Evolutionary conservation across 2,888 invertebrate genomes (phyloP), one percentile per base, ranked within the genome.

Genomic region (Aproaerema taeniolella): DNA sequence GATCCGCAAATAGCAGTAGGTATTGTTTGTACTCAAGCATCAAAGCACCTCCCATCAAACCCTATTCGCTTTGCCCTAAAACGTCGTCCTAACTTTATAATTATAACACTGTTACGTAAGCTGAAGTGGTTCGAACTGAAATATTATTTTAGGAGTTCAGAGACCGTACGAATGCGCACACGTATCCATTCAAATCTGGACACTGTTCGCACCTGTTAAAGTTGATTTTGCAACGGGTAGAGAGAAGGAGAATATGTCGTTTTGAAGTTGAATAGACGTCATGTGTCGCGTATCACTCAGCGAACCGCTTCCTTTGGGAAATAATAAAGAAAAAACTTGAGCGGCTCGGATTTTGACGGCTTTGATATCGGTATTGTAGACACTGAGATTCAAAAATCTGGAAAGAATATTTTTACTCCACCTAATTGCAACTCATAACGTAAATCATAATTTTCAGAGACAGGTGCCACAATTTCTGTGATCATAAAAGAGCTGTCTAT

Each of bases 111-210:
- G 75, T 85, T 85, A 72, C 85, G 82, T 72, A 85, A 85, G 56
- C 69, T 69, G 71, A 71, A 77, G 80, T 78, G 79, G 62, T 67
- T 72, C 68, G 67, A 76, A 74, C 82, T 81, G 79, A 76, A 82
- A 82, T 82, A 83, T 80, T 83, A 83, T 83, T 85, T 83, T 82
- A 81, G 75, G 82, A 82, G 80, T 81, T 81, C 79, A 78, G 67
- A 82, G 78, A 73, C 77, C 71, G 77, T 58, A 51, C 64, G 55
- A 47, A 45, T 50, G 49, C 55, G 50, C 38, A 45, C 43, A 42
- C 41, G 46, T 42, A 41, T 53, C 54, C 48, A 57, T 53, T 54
- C 55, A 58, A 56, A 56, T 43, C 64, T 65, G 56, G 68, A 71
- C 71, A 70, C 78, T 63, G 57, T 32, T 13, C 28, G 49, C 47